These are phyloP conservation scores for Micrasema minimum DNA, from an alignment of 1,140 invertebrate genomes.

Conservation along the genomic window DNA sequence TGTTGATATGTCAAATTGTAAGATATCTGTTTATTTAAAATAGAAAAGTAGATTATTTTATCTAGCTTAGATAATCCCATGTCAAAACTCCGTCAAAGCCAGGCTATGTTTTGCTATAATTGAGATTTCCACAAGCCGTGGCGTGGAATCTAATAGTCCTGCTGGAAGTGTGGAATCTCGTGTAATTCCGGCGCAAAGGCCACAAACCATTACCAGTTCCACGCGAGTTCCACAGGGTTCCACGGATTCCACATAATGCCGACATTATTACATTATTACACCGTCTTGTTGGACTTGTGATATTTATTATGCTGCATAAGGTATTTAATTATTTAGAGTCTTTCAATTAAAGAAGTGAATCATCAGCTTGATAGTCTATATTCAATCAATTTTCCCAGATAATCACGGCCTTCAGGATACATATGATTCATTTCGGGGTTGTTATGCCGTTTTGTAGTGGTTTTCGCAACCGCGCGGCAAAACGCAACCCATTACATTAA, in stretches of 20 bases:
- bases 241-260: constrained; percentile 3
- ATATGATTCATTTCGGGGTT: too few relatives aligned
- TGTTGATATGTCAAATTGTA: too few relatives aligned
- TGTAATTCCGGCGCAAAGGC: constrained; percentile 14
- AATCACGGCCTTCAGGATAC: too few relatives aligned
- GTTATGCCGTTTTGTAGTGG: too few relatives aligned
- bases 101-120: constrained; percentile 1
- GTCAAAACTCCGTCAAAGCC: background rate
- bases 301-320: background rate
- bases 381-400: too few relatives aligned
- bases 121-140: constrained; percentile 23
- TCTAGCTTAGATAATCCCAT: too few relatives aligned
- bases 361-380: too few relatives aligned
- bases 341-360: too few relatives aligned
- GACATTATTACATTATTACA: background rate
- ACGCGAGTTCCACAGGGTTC: background rate
- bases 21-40: too few relatives aligned
- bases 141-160: constrained; percentile 20
- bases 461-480: too few relatives aligned
- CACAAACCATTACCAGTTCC: constrained; percentile 13
- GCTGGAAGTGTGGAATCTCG: constrained; percentile 20
- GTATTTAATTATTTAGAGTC: background rate
- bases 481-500: too few relatives aligned
- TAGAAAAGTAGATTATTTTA: too few relatives aligned
- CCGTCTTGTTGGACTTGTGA: background rate